Conservation (phyloP, 2,888 invertebrate genomes). For the Actias luna region DNA sequence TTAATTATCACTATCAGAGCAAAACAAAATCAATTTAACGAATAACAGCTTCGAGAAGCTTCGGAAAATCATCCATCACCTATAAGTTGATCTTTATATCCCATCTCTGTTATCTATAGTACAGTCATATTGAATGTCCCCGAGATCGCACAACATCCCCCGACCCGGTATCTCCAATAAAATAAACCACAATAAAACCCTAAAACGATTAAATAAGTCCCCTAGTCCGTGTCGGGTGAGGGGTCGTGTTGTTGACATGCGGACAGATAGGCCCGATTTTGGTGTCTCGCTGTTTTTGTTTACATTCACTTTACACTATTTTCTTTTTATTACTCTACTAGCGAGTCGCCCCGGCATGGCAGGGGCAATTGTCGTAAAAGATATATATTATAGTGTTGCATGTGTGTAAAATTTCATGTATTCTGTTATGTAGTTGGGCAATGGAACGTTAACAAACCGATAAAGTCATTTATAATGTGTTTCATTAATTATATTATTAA, state of each 20-base stretch:
- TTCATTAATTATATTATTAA: too few relatives aligned
- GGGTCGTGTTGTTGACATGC: conserved; percentile 13
- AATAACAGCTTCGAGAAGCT: not conserved
- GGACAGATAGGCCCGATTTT: conserved; percentile 3
- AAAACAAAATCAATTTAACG: not conserved
- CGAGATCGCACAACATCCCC: conserved; percentile 10
- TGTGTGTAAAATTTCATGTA: too few relatives aligned
- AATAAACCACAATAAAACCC: conserved; percentile 26
- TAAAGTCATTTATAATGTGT: too few relatives aligned
- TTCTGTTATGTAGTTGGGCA: too few relatives aligned
- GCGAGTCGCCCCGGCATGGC: too few relatives aligned
- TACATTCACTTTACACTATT: not conserved
- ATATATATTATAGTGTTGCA: too few relatives aligned
- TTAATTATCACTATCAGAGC: not conserved
- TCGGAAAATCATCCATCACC: conserved; percentile 9
- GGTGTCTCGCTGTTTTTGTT: conserved; percentile 9
- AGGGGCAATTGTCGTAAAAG: too few relatives aligned
- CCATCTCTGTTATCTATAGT: conserved; percentile 12
- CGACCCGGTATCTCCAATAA: conserved; percentile 22
- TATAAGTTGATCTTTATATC: conserved; percentile 16
- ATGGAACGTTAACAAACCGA: too few relatives aligned
- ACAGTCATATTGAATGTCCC: conserved; percentile 10
- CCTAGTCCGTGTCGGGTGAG: conserved; percentile 7
- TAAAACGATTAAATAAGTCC: conserved; percentile 25
- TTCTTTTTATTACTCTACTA: too few relatives aligned